Percentiles rank a stretch among this genome's conserved stretches.
These are phyloP conservation scores for Dioctria linearis DNA, from an alignment of 2,888 invertebrate species.

Conservation along the genomic window DNA sequence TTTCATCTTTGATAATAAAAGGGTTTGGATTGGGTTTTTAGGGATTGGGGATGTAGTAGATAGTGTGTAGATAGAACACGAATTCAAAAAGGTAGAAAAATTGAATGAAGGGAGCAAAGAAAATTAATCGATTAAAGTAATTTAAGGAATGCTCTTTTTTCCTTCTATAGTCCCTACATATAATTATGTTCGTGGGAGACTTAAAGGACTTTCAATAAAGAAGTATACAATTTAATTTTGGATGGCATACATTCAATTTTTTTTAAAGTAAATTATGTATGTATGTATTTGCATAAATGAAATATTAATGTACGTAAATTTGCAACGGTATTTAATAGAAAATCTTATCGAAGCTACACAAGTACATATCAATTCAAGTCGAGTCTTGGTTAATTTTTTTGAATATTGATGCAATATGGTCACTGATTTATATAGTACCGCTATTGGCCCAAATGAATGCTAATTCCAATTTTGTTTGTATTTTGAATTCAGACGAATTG, in stretches of 20 bases:
- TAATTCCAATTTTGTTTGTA: too few relatives aligned
- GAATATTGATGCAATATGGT: too few relatives aligned
- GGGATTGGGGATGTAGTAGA: not conserved
- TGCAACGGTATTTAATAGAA: too few relatives aligned
- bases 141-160: constrained; percentile 20
- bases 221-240: not conserved
- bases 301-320: too few relatives aligned
- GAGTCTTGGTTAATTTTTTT: too few relatives aligned
- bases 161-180: not conserved
- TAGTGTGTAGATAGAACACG: not conserved
- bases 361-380: too few relatives aligned
- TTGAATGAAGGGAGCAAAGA: constrained; percentile 14
- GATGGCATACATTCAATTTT: not conserved
- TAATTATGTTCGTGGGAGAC: constrained; percentile 29
- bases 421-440: too few relatives aligned
- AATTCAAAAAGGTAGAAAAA: constrained; percentile 38
- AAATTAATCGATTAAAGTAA: constrained; percentile 47
- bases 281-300: too few relatives aligned
- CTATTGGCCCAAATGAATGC: too few relatives aligned
- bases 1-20: constrained; percentile 32
- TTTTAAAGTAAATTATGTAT: too few relatives aligned
- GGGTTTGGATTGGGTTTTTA: constrained; percentile 16
- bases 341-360: too few relatives aligned
- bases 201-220: not conserved
- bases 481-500: too few relatives aligned